phyloP scores from a whole-genome alignment of 1,140 invertebrate species.

The Musca domestica region DNA sequence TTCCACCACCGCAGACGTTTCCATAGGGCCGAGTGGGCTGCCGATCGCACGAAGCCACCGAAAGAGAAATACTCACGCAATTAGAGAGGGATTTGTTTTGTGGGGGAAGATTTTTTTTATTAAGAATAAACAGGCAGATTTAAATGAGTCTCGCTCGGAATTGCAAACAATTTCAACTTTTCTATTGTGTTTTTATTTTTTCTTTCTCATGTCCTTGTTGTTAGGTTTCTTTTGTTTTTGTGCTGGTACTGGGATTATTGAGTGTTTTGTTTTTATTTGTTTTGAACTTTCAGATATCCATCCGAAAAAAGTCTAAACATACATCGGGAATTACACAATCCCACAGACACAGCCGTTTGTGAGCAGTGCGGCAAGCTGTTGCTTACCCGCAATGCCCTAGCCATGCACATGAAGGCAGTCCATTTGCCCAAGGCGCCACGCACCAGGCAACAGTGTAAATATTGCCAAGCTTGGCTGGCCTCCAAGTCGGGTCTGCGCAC shows the following conservation, averaged over 20 bases:
- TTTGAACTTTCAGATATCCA: neutral
- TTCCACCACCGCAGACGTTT: constrained; percentile 49
- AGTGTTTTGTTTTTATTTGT: neutral
- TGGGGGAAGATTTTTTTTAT: neutral
- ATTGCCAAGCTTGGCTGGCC: neutral
- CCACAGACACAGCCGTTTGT: neutral
- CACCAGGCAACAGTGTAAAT: neutral
- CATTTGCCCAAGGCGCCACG: neutral
- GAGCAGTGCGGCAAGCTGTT: neutral
- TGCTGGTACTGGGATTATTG: too few relatives aligned
- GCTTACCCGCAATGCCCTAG: neutral
- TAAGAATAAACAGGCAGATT: too few relatives aligned
- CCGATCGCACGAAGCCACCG: constrained; percentile 27
- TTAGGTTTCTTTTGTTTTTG: too few relatives aligned
- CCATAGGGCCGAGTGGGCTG: constrained; percentile 46
- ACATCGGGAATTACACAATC: constrained; percentile 1
- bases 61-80: constrained; percentile 16
- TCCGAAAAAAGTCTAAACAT: neutral
- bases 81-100: neutral
- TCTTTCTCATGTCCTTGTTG: too few relatives aligned
- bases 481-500: neutral
- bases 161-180: too few relatives aligned
- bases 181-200: too few relatives aligned
- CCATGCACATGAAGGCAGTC: neutral
- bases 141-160: too few relatives aligned